phyloP scores from a whole-genome alignment of 2,888 invertebrate species.

The Rhimphoctona megacephalus region DNA sequence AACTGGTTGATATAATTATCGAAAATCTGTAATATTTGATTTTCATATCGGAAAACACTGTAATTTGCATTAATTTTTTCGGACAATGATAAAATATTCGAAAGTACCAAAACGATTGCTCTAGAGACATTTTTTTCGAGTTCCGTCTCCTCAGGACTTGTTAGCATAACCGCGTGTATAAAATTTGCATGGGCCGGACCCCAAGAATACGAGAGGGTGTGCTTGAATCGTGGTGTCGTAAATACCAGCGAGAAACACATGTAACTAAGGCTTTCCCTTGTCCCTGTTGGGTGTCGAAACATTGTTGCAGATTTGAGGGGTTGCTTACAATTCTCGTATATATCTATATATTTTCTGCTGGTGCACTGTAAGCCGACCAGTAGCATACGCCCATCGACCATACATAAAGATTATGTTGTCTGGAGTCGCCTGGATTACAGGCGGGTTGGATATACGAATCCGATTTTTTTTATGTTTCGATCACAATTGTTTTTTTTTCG shows the following conservation, averaged over 20 bases:
- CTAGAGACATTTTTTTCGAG: background rate
- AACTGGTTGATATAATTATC: no score
- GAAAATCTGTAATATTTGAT: background rate
- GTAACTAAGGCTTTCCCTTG: conserved; percentile 66
- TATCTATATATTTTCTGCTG: conserved; percentile 3
- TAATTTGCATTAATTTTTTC: background rate
- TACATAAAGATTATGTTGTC: conserved; percentile 71
- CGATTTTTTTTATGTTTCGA: background rate
- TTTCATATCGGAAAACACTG: background rate
- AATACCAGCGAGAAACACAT: conserved; percentile 59
- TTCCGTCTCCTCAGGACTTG: conserved; percentile 20
- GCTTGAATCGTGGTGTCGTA: conserved; percentile 20
- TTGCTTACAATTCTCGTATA: background rate
- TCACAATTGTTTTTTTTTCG: background rate
- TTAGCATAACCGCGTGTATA: conserved; percentile 49
- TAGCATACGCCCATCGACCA: conserved; percentile 43
- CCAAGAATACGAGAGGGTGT: conserved; percentile 22
- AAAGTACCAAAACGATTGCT: background rate
- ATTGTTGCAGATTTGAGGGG: conserved; percentile 62
- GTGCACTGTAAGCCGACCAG: conserved; percentile 40
- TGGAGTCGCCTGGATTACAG: conserved; percentile 22
- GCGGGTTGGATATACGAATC: background rate
- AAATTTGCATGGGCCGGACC: conserved; percentile 53
- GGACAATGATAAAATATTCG: background rate
- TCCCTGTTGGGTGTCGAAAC: conserved; percentile 50